Evolutionary conservation across 2,113 vertebrate species (phyloP).

Genomic region (Empidonax alnorum): DNA sequence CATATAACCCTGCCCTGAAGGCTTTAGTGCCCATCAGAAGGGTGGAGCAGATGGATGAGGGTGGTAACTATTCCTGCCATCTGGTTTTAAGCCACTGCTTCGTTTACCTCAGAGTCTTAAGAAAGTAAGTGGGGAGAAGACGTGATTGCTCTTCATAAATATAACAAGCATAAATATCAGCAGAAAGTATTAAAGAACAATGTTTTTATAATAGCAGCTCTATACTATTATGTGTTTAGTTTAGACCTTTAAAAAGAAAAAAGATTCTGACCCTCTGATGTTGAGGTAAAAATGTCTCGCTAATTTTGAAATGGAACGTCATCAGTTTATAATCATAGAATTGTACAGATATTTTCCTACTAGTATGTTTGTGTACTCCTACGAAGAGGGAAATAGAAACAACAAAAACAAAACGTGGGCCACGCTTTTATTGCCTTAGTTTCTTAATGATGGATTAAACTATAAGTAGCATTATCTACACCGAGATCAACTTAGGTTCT

Average conservation of each 20-base stretch:
- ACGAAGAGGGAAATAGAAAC: neutral
- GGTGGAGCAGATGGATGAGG: conserved; percentile 16
- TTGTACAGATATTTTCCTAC: neutral
- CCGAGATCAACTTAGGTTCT: neutral
- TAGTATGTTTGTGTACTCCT: neutral
- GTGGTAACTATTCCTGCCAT: neutral
- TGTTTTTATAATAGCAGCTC: neutral
- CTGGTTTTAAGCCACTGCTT: neutral
- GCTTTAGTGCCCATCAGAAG: neutral
- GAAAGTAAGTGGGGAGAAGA: neutral
- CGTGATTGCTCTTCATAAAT: neutral
- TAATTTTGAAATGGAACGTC: neutral
- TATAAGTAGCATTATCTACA: conserved; percentile 3
- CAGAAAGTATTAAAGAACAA: neutral
- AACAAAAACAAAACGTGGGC: rapidly evolving
- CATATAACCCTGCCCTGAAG: neutral
- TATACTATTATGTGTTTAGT: neutral
- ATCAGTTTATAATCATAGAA: neutral
- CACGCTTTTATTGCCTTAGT: neutral
- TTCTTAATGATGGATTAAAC: neutral
- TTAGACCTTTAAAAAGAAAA: neutral
- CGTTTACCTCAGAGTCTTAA: neutral
- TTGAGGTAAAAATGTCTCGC: neutral
- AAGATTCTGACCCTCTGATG: neutral
- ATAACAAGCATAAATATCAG: neutral